A percentile compares a stretch with the other conserved stretches of the same genome.
phyloP scores from a whole-genome alignment of 23 tunicate species.

The Trididemnum clinides region DNA sequence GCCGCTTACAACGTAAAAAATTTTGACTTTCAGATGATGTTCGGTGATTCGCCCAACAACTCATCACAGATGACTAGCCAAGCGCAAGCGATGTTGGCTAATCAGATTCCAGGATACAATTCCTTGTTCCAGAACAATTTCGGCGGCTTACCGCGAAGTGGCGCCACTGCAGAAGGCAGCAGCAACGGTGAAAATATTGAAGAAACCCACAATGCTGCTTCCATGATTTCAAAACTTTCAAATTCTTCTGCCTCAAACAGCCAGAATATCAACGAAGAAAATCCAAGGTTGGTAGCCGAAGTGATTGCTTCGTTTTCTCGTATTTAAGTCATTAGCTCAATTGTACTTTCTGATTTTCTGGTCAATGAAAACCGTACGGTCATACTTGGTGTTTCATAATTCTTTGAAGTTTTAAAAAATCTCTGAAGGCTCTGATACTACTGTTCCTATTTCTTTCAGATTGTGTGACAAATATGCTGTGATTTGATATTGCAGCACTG shows the following conservation, averaged over 20 bases:
- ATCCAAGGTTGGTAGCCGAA: not conserved
- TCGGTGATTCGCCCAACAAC: slow-evolving; percentile 49
- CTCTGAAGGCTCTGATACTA: too few relatives aligned
- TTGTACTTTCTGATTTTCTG: too few relatives aligned
- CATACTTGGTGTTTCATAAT: too few relatives aligned
- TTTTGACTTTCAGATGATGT: slow-evolving; percentile 82
- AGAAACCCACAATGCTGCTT: not conserved
- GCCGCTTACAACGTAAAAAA: too few relatives aligned
- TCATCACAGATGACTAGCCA: slow-evolving; percentile 65
- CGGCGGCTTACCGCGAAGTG: not conserved
- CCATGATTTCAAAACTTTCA: not conserved
- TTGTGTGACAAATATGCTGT: too few relatives aligned
- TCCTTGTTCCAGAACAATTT: not conserved
- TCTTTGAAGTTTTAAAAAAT: too few relatives aligned
- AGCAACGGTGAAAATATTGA: slow-evolving; percentile 6
- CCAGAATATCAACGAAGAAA: slow-evolving; percentile 46
- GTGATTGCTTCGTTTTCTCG: too few relatives aligned
- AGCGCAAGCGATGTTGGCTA: slow-evolving; percentile 50
- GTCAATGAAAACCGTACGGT: too few relatives aligned
- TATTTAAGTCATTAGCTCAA: too few relatives aligned
- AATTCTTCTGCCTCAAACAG: slow-evolving; percentile 29
- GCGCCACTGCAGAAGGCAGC: not conserved
- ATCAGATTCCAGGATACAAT: not conserved
- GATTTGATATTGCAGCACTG: too few relatives aligned
- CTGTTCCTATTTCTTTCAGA: too few relatives aligned